Conservation (phyloP, 2,888 invertebrate genomes). For the Pollenia griseotomentosa region DNA sequence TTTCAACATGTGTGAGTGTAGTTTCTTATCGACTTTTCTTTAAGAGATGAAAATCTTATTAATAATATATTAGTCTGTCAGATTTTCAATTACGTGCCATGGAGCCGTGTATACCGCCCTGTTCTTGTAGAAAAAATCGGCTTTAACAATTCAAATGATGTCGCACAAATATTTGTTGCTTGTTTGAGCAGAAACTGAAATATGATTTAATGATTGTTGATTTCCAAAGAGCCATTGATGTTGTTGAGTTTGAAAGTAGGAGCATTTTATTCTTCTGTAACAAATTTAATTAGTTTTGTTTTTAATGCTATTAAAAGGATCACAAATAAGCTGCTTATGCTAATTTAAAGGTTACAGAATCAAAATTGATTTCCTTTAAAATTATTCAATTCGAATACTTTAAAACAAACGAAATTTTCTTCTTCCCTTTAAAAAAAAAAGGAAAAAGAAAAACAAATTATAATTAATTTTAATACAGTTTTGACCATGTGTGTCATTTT, state of each 20-base stretch:
- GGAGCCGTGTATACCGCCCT: neutral
- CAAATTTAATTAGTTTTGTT: constrained; percentile 46
- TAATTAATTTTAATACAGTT: constrained; percentile 6
- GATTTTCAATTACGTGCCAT: neutral
- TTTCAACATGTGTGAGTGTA: constrained; percentile 11
- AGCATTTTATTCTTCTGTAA: neutral
- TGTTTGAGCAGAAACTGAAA: constrained; percentile 27
- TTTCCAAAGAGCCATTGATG: constrained; percentile 32
- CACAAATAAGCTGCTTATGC: constrained; percentile 32
- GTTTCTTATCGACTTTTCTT: neutral
- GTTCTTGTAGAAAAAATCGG: neutral
- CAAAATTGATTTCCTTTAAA: no score
- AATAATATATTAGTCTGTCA: neutral
- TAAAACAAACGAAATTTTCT: neutral
- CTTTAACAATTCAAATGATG: constrained; percentile 27
- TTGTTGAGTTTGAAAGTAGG: neutral
- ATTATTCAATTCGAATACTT: neutral
- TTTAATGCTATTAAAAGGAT: constrained; percentile 16
- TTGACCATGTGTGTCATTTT: constrained; percentile 21
- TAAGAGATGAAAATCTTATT: constrained; percentile 28
- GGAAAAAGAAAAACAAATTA: neutral
- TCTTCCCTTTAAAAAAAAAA: neutral
- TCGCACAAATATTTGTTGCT: constrained; percentile 8
- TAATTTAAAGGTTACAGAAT: neutral
- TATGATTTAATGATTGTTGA: constrained; percentile 62